Evolutionary conservation across 2,113 vertebrate genomes (phyloP), one percentile per base, ranked within the genome.

Genomic region (Procavia capensis): DNA sequence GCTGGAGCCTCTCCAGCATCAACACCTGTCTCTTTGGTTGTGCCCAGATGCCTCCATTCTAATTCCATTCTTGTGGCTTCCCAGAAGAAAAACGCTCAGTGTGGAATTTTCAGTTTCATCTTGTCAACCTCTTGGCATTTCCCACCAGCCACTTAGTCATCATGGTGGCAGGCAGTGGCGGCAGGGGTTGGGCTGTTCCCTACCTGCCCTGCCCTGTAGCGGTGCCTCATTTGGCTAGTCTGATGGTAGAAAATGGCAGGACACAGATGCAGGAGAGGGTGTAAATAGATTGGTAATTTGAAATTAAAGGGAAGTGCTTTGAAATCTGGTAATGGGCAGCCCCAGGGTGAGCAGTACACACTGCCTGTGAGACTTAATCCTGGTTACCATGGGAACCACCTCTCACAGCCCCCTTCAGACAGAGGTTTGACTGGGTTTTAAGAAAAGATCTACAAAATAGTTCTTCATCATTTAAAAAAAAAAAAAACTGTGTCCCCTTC

Each of bases 301-400:
- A 95, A 95, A 79, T 88, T 90, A 57, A 80, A 86, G 87, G 80
- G 36, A 96, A 86, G 59, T 70, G 76, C 76, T 84, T 94, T 59
- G 75, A 96, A 97, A 90, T 93, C 91, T 66, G 90, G 94, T 88
- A 88, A 96, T 89, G 96, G 96, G 68, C 87, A 97, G 94, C 93
- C 72, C 81, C 29, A 13, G 95, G 70, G 89, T 94, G 78, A 96
- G 70, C 39, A 43, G 41, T 85, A 16, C 85, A 82, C 2, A 80
- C 88, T 31, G 72, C 82, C 5, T 92, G 1, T 93, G 85, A 93
- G 93, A 96, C 78, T 95, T 97, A 91, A 96, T 96, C 91, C 64
- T 95, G 2, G 97, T 98, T 98, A 76, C 97, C 89, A 68, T 97
- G 90, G 97, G 91, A 97, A 97, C 97, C 78, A 76, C 27, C 90